These are phyloP conservation scores for Xenus cinereus DNA, from an alignment of 2,113 vertebrate genomes.

Conservation along the genomic window DNA sequence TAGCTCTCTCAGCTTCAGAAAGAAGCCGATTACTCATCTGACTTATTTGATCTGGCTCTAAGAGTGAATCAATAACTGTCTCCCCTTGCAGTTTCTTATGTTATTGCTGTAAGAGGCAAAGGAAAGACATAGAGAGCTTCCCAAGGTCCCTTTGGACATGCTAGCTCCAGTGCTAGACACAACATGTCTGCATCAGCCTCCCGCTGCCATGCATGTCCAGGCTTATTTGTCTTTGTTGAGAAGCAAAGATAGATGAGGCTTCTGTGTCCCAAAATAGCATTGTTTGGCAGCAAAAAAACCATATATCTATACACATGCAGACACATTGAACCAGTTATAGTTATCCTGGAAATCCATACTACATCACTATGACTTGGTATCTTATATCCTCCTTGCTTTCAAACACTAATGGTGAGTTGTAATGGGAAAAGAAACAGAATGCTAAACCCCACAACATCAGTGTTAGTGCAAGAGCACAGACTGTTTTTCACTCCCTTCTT, in stretches of 20 bases:
- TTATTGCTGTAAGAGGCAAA: neutral
- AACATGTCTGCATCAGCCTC: neutral
- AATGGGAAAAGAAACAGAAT: neutral
- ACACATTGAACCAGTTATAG: neutral
- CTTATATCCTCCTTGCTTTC: neutral
- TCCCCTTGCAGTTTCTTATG: neutral
- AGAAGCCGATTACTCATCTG: neutral
- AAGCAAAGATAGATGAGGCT: neutral
- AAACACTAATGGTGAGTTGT: neutral
- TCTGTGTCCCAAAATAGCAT: neutral
- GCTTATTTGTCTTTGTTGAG: neutral
- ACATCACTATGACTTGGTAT: neutral
- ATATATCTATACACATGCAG: neutral
- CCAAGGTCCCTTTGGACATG: neutral
- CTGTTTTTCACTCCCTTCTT: neutral
- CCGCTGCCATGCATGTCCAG: no score
- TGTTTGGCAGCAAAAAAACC: neutral
- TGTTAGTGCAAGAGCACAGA: neutral
- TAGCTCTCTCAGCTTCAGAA: neutral
- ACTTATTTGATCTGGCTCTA: neutral
- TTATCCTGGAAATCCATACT: neutral
- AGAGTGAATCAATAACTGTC: neutral
- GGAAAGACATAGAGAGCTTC: neutral
- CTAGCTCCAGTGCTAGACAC: neutral
- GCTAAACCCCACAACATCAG: neutral